Evolutionary conservation across 2,113 vertebrate genomes (phyloP), one percentile per base, ranked within the genome.

Genomic region (Protomyctophum bolini): DNA sequence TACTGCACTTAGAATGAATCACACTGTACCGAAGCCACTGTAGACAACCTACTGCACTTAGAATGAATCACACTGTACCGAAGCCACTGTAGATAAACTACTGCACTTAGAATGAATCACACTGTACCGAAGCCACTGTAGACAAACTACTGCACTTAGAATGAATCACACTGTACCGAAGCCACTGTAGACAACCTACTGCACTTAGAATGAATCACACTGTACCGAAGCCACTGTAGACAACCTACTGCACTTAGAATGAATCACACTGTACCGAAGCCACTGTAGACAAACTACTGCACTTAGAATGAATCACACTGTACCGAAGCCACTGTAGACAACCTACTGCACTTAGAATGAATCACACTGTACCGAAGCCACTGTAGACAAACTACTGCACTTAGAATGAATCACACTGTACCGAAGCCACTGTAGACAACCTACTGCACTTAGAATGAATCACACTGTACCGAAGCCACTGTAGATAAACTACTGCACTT

Each of bases 111-210:
- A n/a, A n/a, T 41, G 33, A 41, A 41, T 41, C 33, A 41, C 48
- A 28, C 57, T 70, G 61, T 58, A 57, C 46, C 73, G 45, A 11
- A 68, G 48, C 10, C 7, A 48, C 21, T 21, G 21, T n/a, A n/a
- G n/a, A n/a, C n/a, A n/a, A n/a, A n/a, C n/a, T n/a, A n/a, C n/a
- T n/a, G n/a, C n/a, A n/a, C n/a, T n/a, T n/a, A n/a, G n/a, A n/a
- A n/a, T 41, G 33, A 41, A 41, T 41, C 33, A 41, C 48, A 28
- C 57, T 70, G 61, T 58, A 57, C 46, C 73, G 45, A 11, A 68
- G 48, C 10, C 7, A 48, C 21, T 21, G 21, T n/a, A n/a, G n/a
- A n/a, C n/a, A n/a, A n/a, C n/a, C n/a, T n/a, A n/a, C n/a, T n/a
- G n/a, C n/a, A n/a, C n/a, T n/a, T n/a, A n/a, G n/a, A n/a, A n/a